Evolutionary conservation across 1,140 invertebrate genomes (phyloP).

Genomic region (Coenobita brevimanus): DNA sequence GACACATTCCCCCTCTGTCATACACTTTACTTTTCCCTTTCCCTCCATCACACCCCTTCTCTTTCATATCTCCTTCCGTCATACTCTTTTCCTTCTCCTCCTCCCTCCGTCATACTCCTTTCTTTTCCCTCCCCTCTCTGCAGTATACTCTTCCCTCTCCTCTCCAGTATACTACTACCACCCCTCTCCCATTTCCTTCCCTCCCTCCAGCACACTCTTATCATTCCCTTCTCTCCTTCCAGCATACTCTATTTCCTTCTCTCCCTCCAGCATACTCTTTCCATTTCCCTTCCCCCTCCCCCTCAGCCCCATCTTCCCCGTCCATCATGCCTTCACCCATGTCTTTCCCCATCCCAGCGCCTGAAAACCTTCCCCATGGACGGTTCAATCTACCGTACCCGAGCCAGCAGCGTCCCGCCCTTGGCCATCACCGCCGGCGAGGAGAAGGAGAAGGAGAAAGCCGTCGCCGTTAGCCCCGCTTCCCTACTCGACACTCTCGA

Average conservation of each 20-base stretch:
- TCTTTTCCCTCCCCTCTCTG: not conserved
- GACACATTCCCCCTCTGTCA: not conserved
- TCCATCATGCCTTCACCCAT: not conserved
- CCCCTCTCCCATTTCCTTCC: not conserved
- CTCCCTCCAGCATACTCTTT: not conserved
- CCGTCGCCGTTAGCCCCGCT: too few relatives aligned
- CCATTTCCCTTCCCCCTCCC: not conserved
- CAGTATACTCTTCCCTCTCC: not conserved
- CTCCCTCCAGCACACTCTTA: not conserved
- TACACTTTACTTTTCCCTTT: not conserved
- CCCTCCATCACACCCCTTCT: not conserved
- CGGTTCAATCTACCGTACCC: not conserved
- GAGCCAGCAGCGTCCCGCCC: not conserved
- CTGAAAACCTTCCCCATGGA: conserved; percentile 51
- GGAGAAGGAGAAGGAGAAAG: not conserved
- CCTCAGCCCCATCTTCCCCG: not conserved
- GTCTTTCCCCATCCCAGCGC: conserved; percentile 15
- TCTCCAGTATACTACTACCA: not conserved
- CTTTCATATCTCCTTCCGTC: not conserved
- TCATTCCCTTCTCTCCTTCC: not conserved
- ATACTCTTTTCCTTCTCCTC: not conserved
- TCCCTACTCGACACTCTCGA: too few relatives aligned
- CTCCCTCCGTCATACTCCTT: not conserved
- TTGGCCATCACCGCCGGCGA: not conserved
- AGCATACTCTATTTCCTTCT: not conserved